Evolutionary conservation across 2,888 invertebrate genomes (phyloP).

Genomic region (Sialis fuliginosa): DNA sequence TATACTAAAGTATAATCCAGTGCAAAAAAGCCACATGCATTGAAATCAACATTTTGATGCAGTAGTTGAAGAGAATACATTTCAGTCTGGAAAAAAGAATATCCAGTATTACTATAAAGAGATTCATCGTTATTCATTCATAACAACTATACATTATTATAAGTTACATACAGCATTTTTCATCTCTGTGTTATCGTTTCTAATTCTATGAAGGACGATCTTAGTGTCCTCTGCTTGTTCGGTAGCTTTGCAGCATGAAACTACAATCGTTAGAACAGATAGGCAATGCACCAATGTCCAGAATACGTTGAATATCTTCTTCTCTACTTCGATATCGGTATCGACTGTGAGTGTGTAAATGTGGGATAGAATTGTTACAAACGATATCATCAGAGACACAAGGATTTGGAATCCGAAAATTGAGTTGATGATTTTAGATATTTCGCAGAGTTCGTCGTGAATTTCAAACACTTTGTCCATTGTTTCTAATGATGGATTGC

Average conservation of each 20-base stretch:
- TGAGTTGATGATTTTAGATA: slow-evolving; percentile 8
- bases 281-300: not conserved
- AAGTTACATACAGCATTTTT: not conserved
- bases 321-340: not conserved
- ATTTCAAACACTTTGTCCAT: slow-evolving; percentile 9
- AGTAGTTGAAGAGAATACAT: slow-evolving; percentile 14
- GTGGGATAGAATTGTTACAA: not conserved
- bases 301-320: not conserved
- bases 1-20: slow-evolving; percentile 14
- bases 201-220: not conserved
- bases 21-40: slow-evolving; percentile 13
- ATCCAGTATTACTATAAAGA: not conserved
- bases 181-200: not conserved
- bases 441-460: slow-evolving; percentile 9
- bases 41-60: slow-evolving; percentile 13
- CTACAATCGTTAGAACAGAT: not conserved
- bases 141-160: not conserved
- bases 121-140: not conserved
- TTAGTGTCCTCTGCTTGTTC: not conserved
- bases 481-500: not conserved
- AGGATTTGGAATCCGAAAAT: slow-evolving; percentile 11
- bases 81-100: slow-evolving; percentile 11
- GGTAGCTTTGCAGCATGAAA: not conserved
- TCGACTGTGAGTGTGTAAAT: not conserved
- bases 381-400: slow-evolving; percentile 3